Evolutionary conservation across 2,888 invertebrate species (phyloP), one percentile per base, ranked within the genome.

Genomic region (Limenitis camilla): DNA sequence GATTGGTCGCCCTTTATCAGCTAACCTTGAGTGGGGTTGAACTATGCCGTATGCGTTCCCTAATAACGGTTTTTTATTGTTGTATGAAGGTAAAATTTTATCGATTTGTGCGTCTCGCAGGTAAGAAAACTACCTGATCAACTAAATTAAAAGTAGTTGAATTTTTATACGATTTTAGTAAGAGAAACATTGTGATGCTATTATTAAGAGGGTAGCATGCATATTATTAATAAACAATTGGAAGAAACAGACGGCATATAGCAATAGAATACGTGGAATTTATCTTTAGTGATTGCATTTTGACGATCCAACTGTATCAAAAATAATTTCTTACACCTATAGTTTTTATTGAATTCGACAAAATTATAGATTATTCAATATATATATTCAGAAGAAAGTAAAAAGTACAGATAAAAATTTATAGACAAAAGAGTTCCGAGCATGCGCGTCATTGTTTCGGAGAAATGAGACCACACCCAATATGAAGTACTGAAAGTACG

Each of bases 1-100:
- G 72, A 83, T 85, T 85, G 82, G 85, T 62, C 67, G 76, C 60
- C 69, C 75, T 78, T 83, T 84, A 85, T 83, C 85, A 72, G 60
- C 36, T 61, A 72, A 67, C 81, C 81, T 81, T 81, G 79, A 73
- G 59, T 55, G 55, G 64, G 63, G 66, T 71, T 69, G 70, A 74
- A 71, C 53, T 64, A 71, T 63, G 72, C 71, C 71, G 53, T 64
- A 71, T 63, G 72, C 71, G 67, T 69, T 61, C 72, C 74, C 67
- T 66, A 67, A 61, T 69, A 81, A 79, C 80, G 78, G 75, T 67
- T 64, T 69, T 58, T 53, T 48, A 36, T 35, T 29, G 9, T 36
- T 45, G 50, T 43, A 52, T 40, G 40, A n/a, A n/a, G n/a, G n/a
- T n/a, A n/a, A n/a, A n/a, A n/a, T n/a, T n/a, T 38, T 52, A 53